Conservation (phyloP, 2,113 vertebrate species). For the Picathartes gymnocephalus region DNA sequence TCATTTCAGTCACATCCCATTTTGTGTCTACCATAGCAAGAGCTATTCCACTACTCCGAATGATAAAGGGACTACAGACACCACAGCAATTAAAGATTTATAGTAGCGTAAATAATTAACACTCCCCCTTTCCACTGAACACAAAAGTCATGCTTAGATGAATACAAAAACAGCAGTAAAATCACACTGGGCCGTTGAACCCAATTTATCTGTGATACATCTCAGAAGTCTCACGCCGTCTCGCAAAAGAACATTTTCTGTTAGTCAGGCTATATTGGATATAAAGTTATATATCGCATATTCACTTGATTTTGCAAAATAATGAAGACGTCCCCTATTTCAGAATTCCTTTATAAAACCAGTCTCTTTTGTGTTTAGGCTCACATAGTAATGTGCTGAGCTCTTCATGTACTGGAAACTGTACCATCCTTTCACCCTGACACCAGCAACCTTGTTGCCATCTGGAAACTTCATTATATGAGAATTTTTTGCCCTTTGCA, state of each 20-base stretch:
- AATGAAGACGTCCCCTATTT: background rate
- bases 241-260: background rate
- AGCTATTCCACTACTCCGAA: background rate
- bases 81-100: slow-evolving; percentile 6
- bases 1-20: background rate
- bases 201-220: background rate
- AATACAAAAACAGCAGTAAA: slow-evolving; percentile 6
- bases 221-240: background rate
- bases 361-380: background rate
- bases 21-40: background rate
- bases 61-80: background rate
- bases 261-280: background rate
- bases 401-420: background rate
- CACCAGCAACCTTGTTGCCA: background rate
- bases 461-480: background rate
- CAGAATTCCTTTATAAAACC: background rate
- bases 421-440: background rate
- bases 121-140: background rate
- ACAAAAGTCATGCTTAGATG: slow-evolving; percentile 7
- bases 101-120: slow-evolving; percentile 46
- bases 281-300: background rate
- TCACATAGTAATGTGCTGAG: background rate
- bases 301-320: background rate
- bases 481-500: background rate
- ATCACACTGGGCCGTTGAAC: background rate